Base-by-base conservation (phyloP, 1,140 invertebrate species). In the Drosophila insularis region DNA sequence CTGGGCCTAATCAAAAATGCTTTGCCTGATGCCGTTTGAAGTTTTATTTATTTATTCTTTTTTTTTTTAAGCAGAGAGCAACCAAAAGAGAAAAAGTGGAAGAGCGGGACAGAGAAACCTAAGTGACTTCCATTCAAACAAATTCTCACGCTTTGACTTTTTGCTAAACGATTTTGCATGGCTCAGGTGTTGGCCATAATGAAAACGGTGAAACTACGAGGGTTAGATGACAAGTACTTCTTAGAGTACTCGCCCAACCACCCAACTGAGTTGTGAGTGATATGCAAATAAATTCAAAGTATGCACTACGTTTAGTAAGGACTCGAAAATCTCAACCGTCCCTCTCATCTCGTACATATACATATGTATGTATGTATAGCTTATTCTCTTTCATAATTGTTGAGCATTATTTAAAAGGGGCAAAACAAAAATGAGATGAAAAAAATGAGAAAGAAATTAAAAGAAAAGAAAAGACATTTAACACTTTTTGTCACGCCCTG, bases 1-100 rank as follows among this genome's bases (percentile, higher is more conserved):
- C 70, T 46, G 71, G 65, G 82, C 79, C 84, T 87, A 89, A 87
- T 87, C 82, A 87, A 87, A 87, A 87, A 87, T 87, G 82, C 82
- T 89, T 87, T 82, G 82, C 84, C 72, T 50, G 43, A 50, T 82
- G 79, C 74, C 72, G 71, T 71, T 73, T 72, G 75, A 74, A 71
- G 74, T 61, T 43, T 11, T 54, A n/a, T 54, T 14, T 13, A 13
- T 54, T 19, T 54, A 0, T 54, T 1, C 14, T 21, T 32, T 4
- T 58, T 54, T 59, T 56, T 71, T 80, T 74, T 65, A 87, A 68
- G 71, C 65, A 87, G 78, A 81, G 64, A 61, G 56, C 66, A 59
- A 81, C 66, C 76, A 17, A 46, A 17, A 50, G 43, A 50, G 17
- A 50, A 4, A 21, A 19, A 50, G 43, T 11, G 7, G 4, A 4